Percentiles rank a stretch among this genome's conserved stretches.
phyloP scores from a whole-genome alignment of 2,113 vertebrate species.

The Athene cunicularia region DNA sequence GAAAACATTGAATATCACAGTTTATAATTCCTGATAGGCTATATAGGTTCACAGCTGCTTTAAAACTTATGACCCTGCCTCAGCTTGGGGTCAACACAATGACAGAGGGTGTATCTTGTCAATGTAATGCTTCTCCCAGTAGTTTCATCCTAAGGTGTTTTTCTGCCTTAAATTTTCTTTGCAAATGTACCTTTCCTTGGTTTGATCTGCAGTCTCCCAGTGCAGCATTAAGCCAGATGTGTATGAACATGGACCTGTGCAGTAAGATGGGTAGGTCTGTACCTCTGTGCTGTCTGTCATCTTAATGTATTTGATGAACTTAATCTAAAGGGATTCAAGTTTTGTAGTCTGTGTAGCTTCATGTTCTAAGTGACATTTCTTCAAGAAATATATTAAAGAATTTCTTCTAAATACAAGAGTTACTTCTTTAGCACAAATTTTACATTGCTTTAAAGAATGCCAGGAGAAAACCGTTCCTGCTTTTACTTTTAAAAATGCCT shows the following conservation, averaged over 20 bases:
- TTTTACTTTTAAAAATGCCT: background rate
- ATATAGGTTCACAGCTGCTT: background rate
- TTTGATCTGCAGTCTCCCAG: background rate
- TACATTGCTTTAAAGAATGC: background rate
- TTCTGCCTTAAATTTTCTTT: background rate
- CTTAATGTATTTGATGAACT: background rate
- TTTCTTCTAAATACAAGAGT: background rate
- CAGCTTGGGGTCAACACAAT: background rate
- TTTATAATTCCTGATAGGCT: background rate
- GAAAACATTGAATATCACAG: background rate
- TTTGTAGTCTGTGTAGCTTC: background rate
- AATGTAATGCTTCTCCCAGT: rapidly evolving
- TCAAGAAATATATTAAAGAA: background rate
- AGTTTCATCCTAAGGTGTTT: background rate
- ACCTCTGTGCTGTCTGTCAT: background rate
- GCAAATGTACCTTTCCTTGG: background rate
- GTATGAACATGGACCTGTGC: background rate
- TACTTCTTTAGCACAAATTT: background rate
- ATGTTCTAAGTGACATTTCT: background rate
- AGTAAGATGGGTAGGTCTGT: background rate
- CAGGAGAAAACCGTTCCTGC: background rate
- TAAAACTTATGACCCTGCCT: background rate
- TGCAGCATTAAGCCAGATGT: background rate
- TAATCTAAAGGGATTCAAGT: background rate
- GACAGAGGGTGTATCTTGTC: background rate